phyloP scores from a whole-genome alignment of 2,888 invertebrate genomes.

The Gymnoscelis rufifasciata region DNA sequence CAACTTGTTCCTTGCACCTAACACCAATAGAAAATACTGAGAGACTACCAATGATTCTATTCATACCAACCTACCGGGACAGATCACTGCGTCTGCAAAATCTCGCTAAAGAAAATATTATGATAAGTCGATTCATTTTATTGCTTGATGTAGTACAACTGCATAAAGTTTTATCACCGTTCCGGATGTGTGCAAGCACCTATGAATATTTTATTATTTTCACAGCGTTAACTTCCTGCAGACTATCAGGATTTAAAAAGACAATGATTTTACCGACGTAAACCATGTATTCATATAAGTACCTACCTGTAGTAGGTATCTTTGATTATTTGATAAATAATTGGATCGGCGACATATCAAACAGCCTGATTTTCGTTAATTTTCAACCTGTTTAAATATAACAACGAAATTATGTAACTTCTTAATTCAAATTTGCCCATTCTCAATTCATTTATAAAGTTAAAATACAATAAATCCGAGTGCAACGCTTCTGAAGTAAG shows the following conservation, averaged over 20 bases:
- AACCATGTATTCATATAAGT: too few relatives aligned
- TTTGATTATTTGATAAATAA: too few relatives aligned
- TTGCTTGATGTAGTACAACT: conserved; percentile 30
- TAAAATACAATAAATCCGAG: conserved; percentile 4
- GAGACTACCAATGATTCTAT: conserved; percentile 39
- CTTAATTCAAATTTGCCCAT: background rate
- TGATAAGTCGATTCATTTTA: conserved; percentile 37
- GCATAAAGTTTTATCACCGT: conserved; percentile 27
- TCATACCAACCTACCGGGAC: conserved; percentile 29
- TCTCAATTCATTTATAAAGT: background rate
- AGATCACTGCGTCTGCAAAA: conserved; percentile 31
- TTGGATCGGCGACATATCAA: too few relatives aligned
- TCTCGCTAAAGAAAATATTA: conserved; percentile 36
- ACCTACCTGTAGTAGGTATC: too few relatives aligned
- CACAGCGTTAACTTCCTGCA: conserved; percentile 6
- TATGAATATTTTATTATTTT: conserved; percentile 21
- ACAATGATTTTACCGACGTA: conserved; percentile 2
- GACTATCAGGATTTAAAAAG: background rate
- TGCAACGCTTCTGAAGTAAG: conserved; percentile 6
- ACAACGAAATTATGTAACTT: too few relatives aligned
- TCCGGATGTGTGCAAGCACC: conserved; percentile 15
- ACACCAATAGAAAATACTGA: conserved; percentile 29
- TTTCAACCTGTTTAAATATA: too few relatives aligned
- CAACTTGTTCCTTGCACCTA: conserved; percentile 31
- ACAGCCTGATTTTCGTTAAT: too few relatives aligned